phyloP scores from a whole-genome alignment of 2,888 invertebrate species.

The Drosophila niveifrons region DNA sequence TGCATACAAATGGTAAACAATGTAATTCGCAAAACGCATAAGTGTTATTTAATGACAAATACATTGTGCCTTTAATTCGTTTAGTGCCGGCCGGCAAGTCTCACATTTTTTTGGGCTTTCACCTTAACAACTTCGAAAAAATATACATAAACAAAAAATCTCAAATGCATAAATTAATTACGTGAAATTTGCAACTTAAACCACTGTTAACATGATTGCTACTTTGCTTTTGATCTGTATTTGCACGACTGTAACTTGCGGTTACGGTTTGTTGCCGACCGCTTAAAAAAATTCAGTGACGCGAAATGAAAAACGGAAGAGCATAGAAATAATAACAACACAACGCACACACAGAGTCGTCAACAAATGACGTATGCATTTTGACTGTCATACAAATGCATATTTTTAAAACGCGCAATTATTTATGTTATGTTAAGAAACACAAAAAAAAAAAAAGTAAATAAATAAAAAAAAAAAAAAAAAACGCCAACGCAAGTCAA shows the following conservation, averaged over 20 bases:
- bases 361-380: conserved; percentile 42
- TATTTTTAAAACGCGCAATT: conserved; percentile 60
- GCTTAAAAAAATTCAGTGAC: conserved; percentile 35
- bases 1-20: conserved; percentile 36
- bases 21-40: conserved; percentile 12
- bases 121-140: conserved; percentile 10
- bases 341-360: conserved; percentile 7
- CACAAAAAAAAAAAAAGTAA: conserved; percentile 36
- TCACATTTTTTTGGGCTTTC: conserved; percentile 28
- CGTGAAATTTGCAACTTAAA: conserved; percentile 11
- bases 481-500: conserved; percentile 44
- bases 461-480: conserved; percentile 36
- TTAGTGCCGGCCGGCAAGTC: conserved; percentile 49
- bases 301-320: conserved; percentile 41
- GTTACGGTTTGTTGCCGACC: conserved; percentile 46
- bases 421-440: conserved; percentile 37
- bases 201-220: conserved; percentile 35
- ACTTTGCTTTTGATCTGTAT: conserved; percentile 10
- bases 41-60: background rate
- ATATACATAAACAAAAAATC: background rate
- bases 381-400: conserved; percentile 30
- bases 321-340: conserved; percentile 21
- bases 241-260: conserved; percentile 27
- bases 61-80: conserved; percentile 1
- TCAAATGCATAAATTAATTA: conserved; percentile 10